These are phyloP conservation scores for Coptodon rendalli DNA, from an alignment of 2,113 vertebrate genomes.

Conservation along the genomic window DNA sequence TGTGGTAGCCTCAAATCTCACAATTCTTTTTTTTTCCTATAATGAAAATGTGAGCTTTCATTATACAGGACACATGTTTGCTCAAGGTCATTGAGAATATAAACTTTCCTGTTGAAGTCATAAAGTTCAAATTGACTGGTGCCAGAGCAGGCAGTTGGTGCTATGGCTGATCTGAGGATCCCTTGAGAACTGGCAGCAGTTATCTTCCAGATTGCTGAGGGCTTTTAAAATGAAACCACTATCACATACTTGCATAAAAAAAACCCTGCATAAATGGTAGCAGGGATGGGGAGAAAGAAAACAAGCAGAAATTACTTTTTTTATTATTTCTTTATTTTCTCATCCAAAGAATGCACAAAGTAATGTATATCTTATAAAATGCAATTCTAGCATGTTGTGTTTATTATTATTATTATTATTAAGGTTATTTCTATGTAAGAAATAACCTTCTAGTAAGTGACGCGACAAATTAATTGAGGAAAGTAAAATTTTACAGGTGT, in stretches of 20 bases:
- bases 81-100: slow-evolving; percentile 11
- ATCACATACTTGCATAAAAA: neutral
- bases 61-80: neutral
- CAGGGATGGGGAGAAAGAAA: neutral
- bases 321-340: neutral
- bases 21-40: neutral
- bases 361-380: neutral
- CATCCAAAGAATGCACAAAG: neutral
- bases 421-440: neutral
- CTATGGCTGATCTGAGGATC: neutral
- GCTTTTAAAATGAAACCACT: slow-evolving; percentile 27
- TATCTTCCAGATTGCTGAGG: slow-evolving; percentile 17
- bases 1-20: neutral
- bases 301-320: neutral
- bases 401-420: neutral
- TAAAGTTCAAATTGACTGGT: neutral
- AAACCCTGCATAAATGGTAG: neutral
- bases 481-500: neutral
- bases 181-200: neutral
- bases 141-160: neutral
- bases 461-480: neutral
- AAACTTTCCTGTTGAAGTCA: slow-evolving; percentile 34
- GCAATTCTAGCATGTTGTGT: neutral
- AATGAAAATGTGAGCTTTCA: neutral
- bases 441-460: neutral